Percentiles rank a stretch among this genome's conserved stretches.
Evolutionary conservation across 2,113 vertebrate species (phyloP).

Genomic region (Leucosticte australis): DNA sequence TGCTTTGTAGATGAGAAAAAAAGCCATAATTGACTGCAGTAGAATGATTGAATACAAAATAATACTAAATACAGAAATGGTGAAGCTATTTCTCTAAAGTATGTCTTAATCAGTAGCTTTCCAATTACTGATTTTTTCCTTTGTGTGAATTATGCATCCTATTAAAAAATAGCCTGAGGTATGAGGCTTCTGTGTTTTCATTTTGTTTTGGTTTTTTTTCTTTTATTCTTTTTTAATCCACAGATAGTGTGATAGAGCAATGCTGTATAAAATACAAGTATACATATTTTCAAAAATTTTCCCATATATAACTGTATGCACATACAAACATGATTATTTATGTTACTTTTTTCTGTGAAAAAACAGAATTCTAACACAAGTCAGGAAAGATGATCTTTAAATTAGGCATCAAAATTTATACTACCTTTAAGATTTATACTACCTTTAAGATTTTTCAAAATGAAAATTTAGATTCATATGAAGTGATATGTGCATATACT

Average conservation of each 20-base stretch:
- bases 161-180: not conserved
- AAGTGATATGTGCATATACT: slow-evolving; percentile 53
- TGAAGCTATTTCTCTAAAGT: not conserved
- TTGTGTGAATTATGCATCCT: not conserved
- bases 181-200: not conserved
- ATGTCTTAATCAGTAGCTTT: not conserved
- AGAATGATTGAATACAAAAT: not conserved
- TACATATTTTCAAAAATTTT: not conserved
- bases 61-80: not conserved
- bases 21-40: not conserved
- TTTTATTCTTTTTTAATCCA: not conserved
- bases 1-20: not conserved
- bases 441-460: not conserved
- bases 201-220: not conserved
- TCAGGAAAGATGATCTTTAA: not conserved
- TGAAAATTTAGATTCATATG: not conserved
- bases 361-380: not conserved
- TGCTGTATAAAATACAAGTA: not conserved
- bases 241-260: not conserved
- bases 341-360: not conserved
- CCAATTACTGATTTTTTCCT: not conserved
- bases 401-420: not conserved
- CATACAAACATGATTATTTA: not conserved
- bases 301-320: not conserved
- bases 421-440: not conserved